These are phyloP conservation scores for Hypanus sabinus DNA, from an alignment of 2,113 vertebrate species.

Conservation along the genomic window DNA sequence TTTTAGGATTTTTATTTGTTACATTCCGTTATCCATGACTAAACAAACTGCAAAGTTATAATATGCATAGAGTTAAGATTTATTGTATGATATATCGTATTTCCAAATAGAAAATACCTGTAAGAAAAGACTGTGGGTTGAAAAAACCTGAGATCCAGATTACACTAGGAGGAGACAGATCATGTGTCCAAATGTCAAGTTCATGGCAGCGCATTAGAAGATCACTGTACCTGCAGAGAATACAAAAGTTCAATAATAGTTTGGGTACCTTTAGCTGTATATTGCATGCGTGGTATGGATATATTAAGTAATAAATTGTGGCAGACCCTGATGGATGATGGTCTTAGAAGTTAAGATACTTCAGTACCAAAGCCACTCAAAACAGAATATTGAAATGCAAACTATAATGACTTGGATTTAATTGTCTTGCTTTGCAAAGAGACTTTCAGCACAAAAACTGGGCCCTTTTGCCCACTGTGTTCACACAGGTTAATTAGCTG, in stretches of 20 bases:
- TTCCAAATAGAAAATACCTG: slow-evolving; percentile 65
- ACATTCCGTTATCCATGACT: no score
- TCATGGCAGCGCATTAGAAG: slow-evolving; percentile 62
- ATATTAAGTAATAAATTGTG: no score
- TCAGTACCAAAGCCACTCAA: not conserved
- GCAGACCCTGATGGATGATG: not conserved
- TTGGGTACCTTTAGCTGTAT: not conserved
- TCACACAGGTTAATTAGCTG: no score
- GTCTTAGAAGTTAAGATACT: not conserved
- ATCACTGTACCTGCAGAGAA: slow-evolving; percentile 58
- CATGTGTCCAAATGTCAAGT: slow-evolving; percentile 68
- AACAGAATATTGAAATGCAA: not conserved
- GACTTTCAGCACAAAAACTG: no score
- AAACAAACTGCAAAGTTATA: no score
- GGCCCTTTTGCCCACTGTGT: no score
- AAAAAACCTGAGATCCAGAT: slow-evolving; percentile 87
- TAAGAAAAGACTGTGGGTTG: slow-evolving; percentile 92
- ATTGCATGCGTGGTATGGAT: no score
- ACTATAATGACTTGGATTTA: no score
- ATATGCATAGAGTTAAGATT: no score
- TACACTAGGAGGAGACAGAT: slow-evolving; percentile 72
- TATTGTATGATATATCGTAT: no score
- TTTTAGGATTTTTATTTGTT: no score
- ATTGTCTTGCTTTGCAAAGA: no score
- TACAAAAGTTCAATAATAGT: not conserved